These are phyloP conservation scores for Turdus rufiventris DNA, from an alignment of 2,113 vertebrate species.

Conservation along the genomic window DNA sequence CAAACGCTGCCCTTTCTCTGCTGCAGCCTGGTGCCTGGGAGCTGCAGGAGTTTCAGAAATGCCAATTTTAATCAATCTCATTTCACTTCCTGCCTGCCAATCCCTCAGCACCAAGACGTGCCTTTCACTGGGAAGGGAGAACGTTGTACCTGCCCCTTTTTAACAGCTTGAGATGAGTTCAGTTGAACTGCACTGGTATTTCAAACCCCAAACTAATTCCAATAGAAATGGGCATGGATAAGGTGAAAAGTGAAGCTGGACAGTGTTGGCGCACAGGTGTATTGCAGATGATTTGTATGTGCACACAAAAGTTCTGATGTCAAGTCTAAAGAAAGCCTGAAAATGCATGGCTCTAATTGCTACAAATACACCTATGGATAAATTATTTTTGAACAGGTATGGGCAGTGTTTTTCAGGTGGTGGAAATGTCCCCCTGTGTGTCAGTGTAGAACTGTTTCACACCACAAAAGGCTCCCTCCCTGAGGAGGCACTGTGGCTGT, in stretches of 20 bases:
- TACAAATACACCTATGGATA: neutral
- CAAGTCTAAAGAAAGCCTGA: neutral
- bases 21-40: neutral
- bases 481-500: neutral
- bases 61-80: constrained; percentile 26
- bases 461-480: neutral
- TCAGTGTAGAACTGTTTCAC: rapidly evolving
- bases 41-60: constrained; percentile 15
- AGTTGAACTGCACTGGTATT: neutral
- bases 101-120: neutral
- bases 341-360: neutral
- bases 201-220: neutral
- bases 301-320: neutral
- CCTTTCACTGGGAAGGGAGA: neutral
- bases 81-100: neutral
- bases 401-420: neutral
- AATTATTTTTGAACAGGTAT: neutral
- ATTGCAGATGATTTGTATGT: neutral
- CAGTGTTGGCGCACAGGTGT: rapidly evolving
- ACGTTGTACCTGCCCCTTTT: neutral
- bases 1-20: neutral
- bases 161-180: neutral
- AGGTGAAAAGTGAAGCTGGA: neutral
- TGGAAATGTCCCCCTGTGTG: neutral
- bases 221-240: rapidly evolving